These are phyloP conservation scores for Tortrix viridana DNA, from an alignment of 2,888 invertebrate genomes.

Conservation along the genomic window DNA sequence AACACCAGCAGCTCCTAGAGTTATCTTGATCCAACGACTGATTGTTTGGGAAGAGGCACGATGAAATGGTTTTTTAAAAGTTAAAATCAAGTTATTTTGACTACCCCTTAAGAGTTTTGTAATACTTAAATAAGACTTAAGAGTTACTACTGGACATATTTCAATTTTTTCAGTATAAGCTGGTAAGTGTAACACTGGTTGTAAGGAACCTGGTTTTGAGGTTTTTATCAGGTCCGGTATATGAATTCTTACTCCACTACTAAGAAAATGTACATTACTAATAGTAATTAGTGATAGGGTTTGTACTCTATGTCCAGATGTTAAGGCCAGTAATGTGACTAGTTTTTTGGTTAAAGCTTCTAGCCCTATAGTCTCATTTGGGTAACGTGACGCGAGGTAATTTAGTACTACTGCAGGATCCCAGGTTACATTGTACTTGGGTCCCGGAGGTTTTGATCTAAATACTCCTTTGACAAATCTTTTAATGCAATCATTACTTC, in stretches of 20 bases:
- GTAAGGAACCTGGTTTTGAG: neutral
- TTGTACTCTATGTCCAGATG: constrained; percentile 16
- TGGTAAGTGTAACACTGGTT: neutral
- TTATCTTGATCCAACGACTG: constrained; percentile 15
- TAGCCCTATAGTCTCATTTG: neutral
- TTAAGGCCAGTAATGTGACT: constrained; percentile 10
- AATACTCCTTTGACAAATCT: constrained; percentile 14
- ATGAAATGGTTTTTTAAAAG: constrained; percentile 8
- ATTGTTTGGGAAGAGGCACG: neutral
- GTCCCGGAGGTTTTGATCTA: constrained; percentile 6
- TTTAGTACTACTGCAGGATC: constrained; percentile 7
- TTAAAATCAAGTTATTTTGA: neutral
- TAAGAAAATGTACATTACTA: neutral
- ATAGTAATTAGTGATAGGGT: constrained; percentile 6
- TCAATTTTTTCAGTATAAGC: neutral
- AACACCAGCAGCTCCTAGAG: neutral
- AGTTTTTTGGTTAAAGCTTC: constrained; percentile 16
- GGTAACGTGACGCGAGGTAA: neutral
- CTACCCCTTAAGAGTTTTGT: neutral
- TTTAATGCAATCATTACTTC: neutral
- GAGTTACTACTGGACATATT: constrained; percentile 5
- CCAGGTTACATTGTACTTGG: constrained; percentile 15
- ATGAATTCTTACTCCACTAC: neutral
- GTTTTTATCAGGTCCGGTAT: constrained; percentile 14
- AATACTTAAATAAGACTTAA: neutral